phyloP scores from a whole-genome alignment of 2,888 invertebrate genomes.

The Mechanitis mazaeus region DNA sequence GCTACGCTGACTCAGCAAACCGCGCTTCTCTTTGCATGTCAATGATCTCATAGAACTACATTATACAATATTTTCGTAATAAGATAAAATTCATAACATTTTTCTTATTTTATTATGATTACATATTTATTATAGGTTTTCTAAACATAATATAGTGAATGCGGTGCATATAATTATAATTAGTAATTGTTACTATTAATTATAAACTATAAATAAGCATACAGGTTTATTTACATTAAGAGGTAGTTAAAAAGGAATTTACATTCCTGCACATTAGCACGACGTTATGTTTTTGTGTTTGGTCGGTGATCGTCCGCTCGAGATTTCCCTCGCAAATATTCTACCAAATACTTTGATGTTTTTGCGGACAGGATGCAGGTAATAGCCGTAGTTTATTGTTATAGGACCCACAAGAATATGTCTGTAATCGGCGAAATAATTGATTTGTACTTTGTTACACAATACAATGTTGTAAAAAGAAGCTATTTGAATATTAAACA shows the following conservation, averaged over 20 bases:
- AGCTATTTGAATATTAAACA: too few relatives aligned
- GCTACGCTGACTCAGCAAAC: constrained; percentile 26
- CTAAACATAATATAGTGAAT: neutral
- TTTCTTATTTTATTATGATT: too few relatives aligned
- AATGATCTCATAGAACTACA: constrained; percentile 24
- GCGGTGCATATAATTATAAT: neutral
- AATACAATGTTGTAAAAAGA: neutral
- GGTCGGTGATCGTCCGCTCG: constrained; percentile 2
- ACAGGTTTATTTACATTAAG: constrained; percentile 3
- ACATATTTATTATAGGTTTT: neutral
- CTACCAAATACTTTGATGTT: constrained; percentile 5
- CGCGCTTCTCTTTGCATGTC: constrained; percentile 26
- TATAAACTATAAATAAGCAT: neutral
- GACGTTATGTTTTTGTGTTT: neutral
- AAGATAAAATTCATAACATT: too few relatives aligned
- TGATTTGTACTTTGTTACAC: neutral
- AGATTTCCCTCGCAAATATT: constrained; percentile 3
- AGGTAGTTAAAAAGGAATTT: constrained; percentile 3
- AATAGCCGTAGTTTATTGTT: constrained; percentile 8
- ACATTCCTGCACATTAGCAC: constrained; percentile 5
- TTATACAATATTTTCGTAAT: too few relatives aligned
- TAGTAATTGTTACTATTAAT: neutral
- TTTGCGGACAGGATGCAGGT: constrained; percentile 12
- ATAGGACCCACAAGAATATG: constrained; percentile 6
- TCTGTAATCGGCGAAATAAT: neutral